These are phyloP conservation scores for Megalops atlanticus DNA, from an alignment of 2,113 vertebrate species.

Conservation along the genomic window DNA sequence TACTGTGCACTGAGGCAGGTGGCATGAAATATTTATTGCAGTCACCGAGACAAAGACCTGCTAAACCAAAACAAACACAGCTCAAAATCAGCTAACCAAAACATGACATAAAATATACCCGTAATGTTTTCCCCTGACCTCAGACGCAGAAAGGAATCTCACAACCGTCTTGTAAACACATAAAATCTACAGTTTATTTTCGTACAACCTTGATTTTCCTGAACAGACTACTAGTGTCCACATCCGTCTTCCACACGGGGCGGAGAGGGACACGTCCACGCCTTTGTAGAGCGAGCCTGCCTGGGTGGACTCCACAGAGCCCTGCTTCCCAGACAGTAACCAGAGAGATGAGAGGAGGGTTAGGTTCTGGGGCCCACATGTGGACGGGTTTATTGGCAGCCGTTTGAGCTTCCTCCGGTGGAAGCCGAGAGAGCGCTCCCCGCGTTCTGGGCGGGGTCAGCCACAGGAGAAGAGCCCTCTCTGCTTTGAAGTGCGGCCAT, in stretches of 20 bases:
- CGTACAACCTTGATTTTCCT: conserved; percentile 4
- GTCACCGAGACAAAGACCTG: not conserved
- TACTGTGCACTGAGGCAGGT: not conserved
- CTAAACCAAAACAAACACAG: not conserved
- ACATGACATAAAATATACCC: not conserved
- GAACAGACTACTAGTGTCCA: not conserved
- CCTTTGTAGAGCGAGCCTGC: not conserved
- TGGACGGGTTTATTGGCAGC: conserved; percentile 1
- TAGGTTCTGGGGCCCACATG: not conserved
- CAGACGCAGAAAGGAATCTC: not conserved
- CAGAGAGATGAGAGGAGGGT: not conserved
- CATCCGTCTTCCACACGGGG: not conserved
- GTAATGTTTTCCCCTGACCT: not conserved
- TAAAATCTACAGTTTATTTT: conserved; percentile 6
- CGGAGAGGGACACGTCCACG: not conserved
- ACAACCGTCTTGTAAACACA: not conserved
- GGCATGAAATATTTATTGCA: conserved; percentile 17
- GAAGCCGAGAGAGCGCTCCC: conserved; percentile 8
- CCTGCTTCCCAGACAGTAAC: not conserved
- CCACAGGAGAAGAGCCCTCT: conserved; percentile 1
- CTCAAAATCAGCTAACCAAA: not conserved
- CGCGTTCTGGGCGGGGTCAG: not conserved
- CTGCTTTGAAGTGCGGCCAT: conserved; percentile 19
- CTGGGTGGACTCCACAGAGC: not conserved
- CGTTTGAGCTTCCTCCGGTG: not conserved